Evolutionary conservation across 2,888 invertebrate species (phyloP).

Genomic region (Exocentrus adspersus): DNA sequence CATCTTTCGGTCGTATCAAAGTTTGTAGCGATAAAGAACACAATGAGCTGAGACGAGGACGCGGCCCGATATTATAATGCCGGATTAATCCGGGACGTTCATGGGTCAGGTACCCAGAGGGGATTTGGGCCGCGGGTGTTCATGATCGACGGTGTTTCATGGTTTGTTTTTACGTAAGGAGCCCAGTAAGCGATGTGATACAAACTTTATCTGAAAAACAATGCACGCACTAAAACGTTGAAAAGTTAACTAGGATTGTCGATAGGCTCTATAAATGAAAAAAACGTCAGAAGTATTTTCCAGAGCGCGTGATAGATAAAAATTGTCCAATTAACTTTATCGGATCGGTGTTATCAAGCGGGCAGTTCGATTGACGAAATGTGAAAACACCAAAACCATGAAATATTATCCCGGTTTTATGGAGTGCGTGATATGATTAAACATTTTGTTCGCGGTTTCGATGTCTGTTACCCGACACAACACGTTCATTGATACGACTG

Average conservation of each 20-base stretch:
- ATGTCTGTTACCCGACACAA: slow-evolving; percentile 19
- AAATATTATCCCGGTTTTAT: slow-evolving; percentile 21
- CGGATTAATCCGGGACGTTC: slow-evolving; percentile 45
- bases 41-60: slow-evolving; percentile 52
- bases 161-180: too few species aligned
- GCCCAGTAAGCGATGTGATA: too few species aligned
- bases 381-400: slow-evolving; percentile 11
- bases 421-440: slow-evolving; percentile 25
- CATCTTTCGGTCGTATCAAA: slow-evolving; percentile 62
- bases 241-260: too few species aligned
- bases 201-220: too few species aligned
- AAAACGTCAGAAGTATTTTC: too few species aligned
- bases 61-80: slow-evolving; percentile 50
- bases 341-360: too few species aligned
- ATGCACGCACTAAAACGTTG: too few species aligned
- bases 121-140: slow-evolving; percentile 17
- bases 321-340: too few species aligned
- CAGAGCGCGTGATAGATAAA: too few species aligned
- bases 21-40: slow-evolving; percentile 55
- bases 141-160: too few species aligned
- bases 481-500: slow-evolving; percentile 26
- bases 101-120: slow-evolving; percentile 35
- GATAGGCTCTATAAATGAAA: too few species aligned
- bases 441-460: slow-evolving; percentile 21
- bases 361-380: neutral